Conservation (phyloP, 2,797 vertebrate genomes). For the Myripristis jacobus region DNA sequence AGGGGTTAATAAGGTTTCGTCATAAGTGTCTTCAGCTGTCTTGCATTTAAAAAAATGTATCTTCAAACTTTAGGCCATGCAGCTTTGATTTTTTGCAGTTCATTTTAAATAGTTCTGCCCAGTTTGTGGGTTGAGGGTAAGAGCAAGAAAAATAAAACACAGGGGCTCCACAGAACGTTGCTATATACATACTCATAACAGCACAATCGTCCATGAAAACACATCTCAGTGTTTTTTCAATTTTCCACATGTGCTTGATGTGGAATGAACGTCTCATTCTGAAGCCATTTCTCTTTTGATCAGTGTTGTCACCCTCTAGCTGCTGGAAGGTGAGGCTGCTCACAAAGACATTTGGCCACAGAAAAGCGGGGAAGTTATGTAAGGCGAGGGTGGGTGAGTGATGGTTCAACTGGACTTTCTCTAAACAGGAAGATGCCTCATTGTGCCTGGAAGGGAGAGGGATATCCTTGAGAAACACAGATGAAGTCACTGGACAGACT, state of each 20-base stretch:
- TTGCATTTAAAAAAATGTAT: too few species aligned
- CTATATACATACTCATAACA: too few species aligned
- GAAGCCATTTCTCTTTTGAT: background rate
- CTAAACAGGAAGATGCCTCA: conserved; percentile 86
- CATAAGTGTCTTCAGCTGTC: too few species aligned
- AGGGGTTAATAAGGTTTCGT: too few species aligned
- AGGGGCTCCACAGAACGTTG: too few species aligned
- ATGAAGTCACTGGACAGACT: conserved; percentile 79
- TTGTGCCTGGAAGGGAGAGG: conserved; percentile 84
- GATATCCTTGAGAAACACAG: conserved; percentile 85
- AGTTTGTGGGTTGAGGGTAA: too few species aligned
- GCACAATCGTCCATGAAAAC: too few species aligned
- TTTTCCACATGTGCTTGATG: background rate
- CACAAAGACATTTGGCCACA: background rate
- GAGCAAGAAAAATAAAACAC: too few species aligned
- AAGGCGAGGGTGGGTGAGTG: conserved; percentile 39
- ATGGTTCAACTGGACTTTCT: conserved; percentile 60
- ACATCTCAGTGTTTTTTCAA: background rate
- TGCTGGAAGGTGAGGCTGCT: background rate
- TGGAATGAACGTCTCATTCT: background rate
- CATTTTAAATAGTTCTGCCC: too few species aligned
- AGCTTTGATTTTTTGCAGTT: too few species aligned
- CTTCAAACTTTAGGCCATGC: too few species aligned
- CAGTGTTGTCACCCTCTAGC: background rate
- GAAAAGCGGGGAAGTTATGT: conserved; percentile 54